These are phyloP conservation scores for Diplodus sargus DNA, from an alignment of 2,797 vertebrate genomes.

Conservation along the genomic window DNA sequence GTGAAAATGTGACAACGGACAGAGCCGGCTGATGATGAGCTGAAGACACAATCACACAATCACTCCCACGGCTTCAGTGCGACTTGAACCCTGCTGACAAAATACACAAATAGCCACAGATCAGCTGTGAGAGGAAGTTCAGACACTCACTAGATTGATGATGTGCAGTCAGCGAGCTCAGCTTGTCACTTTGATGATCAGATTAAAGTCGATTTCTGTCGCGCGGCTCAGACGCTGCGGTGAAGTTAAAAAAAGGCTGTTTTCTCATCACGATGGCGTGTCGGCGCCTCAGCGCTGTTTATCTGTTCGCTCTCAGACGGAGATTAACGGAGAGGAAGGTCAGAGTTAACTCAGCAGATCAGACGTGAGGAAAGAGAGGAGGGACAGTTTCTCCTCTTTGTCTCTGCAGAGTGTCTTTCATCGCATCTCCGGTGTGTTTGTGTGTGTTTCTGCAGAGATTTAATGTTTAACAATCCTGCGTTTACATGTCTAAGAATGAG, in stretches of 20 bases:
- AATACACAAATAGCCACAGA: neutral
- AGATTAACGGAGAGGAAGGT: conserved; percentile 24
- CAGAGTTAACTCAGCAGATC: conserved; percentile 19
- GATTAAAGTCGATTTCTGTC: neutral
- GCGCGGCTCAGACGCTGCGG: neutral
- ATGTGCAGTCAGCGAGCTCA: neutral
- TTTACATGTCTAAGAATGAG: no score
- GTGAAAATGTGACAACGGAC: neutral
- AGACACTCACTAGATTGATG: neutral
- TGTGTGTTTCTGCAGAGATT: neutral
- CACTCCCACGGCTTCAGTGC: no score
- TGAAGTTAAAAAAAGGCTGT: neutral
- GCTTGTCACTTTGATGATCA: neutral
- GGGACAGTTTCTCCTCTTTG: neutral
- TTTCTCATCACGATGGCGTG: neutral
- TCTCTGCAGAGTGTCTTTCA: neutral
- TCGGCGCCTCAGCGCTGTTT: neutral
- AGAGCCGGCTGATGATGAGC: neutral
- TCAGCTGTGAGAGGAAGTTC: neutral
- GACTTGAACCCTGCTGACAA: neutral
- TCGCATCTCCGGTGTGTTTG: neutral
- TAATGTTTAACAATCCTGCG: no score
- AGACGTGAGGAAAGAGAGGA: conserved; percentile 25
- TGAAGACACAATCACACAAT: neutral
- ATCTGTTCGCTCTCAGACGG: conserved; percentile 4